Evolutionary conservation across 2,888 invertebrate genomes (phyloP), one percentile per base, ranked within the genome.

Genomic region (Argynnis bischoffii): DNA sequence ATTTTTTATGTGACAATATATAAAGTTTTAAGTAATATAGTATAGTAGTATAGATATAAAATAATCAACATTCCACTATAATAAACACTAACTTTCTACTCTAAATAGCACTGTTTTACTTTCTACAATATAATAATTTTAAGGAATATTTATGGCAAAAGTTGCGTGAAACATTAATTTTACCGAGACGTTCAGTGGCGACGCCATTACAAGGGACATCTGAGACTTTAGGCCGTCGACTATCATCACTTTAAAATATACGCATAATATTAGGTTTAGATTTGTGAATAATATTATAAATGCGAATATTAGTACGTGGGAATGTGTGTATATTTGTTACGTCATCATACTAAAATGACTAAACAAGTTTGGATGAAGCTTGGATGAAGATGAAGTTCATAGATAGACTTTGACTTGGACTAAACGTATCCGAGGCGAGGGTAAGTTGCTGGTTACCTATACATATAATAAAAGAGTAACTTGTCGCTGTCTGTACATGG

Each of bases 111-210:
- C 35, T 41, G 35, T 59, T 59, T 59, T 59, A 59, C 48, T 59
- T 59, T 59, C 59, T 48, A 47, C 59, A 59, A 48, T 59, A 59
- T 59, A 59, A 59, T 59, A 59, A 59, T 59, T 59, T 41, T 59
- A 59, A 59, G 21, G 48, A 31, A 59, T 59, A 59, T 59, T 59
- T 59, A 59, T 59, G 59, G 48, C 2, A 26, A 48, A 59, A 59
- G 59, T 59, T 59, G 59, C 31, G n/a, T 48, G 31, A 59, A 59
- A 59, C 59, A 59, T 59, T 59, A 59, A 59, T 59, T 59, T 59
- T 59, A 59, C 48, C 21, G 53, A 59, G 59, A 59, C 59, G 59
- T 26, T 48, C 48, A 31, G 59, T 48, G 59, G 59, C 59, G 57
- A 59, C 57, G 59, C 59, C 59, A 59, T 59, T 59, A 59, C 31